Conservation (phyloP, 2,113 vertebrate species). For the Etheostoma spectabile region DNA sequence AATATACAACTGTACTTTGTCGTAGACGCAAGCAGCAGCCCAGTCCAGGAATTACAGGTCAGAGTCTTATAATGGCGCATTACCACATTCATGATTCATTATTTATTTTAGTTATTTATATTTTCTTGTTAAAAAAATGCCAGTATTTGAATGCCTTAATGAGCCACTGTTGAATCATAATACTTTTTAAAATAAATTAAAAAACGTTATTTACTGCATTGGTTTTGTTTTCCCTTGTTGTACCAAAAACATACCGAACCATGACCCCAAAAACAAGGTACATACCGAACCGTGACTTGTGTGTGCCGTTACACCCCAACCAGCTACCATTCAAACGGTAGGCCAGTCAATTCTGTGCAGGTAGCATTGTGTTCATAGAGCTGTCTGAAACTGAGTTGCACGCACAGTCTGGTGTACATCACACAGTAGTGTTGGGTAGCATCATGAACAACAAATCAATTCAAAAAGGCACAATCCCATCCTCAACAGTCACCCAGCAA, state of each 20-base stretch:
- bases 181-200: neutral
- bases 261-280: neutral
- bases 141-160: neutral
- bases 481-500: conserved; percentile 77
- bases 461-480: conserved; percentile 82
- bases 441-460: conserved; percentile 73
- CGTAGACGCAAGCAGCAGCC: no score
- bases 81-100: no score
- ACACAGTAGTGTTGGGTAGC: conserved; percentile 68
- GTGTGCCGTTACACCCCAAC: neutral
- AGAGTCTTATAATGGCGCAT: no score
- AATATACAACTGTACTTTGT: no score
- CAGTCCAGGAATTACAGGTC: no score
- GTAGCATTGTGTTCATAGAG: conserved; percentile 56
- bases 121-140: no score
- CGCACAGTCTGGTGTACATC: conserved; percentile 62
- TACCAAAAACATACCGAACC: neutral
- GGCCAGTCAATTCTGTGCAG: conserved; percentile 62
- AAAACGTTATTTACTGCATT: neutral
- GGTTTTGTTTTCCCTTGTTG: neutral
- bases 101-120: no score
- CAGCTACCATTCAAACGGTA: conserved; percentile 54
- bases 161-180: neutral
- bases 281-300: neutral
- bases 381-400: conserved; percentile 59